These are phyloP conservation scores for Callyntrura guangdongensis DNA, from an alignment of 2,888 invertebrate species.

Conservation along the genomic window DNA sequence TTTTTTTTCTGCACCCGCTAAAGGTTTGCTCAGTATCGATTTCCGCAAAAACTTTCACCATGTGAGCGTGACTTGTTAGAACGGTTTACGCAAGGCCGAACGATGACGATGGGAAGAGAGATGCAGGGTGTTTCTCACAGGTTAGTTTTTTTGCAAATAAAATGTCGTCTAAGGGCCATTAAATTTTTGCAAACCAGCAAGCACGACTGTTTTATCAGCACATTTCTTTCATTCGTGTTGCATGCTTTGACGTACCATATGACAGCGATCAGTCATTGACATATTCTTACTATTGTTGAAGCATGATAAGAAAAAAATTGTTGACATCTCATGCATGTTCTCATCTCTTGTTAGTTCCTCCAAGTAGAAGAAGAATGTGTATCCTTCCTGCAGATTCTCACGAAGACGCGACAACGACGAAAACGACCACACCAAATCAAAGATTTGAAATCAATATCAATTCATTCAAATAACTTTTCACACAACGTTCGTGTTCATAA, in stretches of 20 bases:
- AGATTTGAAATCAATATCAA: background rate
- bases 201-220: background rate
- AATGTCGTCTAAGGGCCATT: background rate
- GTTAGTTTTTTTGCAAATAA: background rate
- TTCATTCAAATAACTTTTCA: constrained; percentile 14
- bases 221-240: background rate
- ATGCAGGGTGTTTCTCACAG: constrained; percentile 29
- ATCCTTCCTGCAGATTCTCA: background rate
- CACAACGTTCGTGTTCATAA: background rate
- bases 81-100: background rate
- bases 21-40: background rate
- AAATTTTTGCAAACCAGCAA: constrained; percentile 31
- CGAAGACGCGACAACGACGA: background rate
- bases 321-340: constrained; percentile 42
- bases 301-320: background rate
- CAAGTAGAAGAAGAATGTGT: background rate
- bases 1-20: background rate
- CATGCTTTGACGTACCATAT: background rate
- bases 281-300: background rate
- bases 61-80: constrained; percentile 20
- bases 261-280: constrained; percentile 46
- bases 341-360: constrained; percentile 17
- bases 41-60: constrained; percentile 46
- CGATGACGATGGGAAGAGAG: constrained; percentile 35
- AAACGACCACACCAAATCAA: constrained; percentile 49